phyloP scores from a whole-genome alignment of 2,797 vertebrate genomes.

The Sandelia bainsii region DNA sequence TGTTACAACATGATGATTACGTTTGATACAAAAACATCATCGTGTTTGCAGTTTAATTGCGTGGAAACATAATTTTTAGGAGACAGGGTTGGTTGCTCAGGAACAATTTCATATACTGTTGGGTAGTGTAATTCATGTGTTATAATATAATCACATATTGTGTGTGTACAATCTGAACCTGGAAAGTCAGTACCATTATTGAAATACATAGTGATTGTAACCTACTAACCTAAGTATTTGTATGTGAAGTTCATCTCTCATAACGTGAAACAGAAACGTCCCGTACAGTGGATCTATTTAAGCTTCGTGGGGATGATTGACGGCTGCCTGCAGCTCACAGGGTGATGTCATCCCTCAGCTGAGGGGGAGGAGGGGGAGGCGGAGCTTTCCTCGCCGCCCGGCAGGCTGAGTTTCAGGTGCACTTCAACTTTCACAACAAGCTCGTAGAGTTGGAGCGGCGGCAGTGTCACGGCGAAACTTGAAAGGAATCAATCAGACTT shows the following conservation, averaged over 20 bases:
- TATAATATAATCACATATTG: background rate
- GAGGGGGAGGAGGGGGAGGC: slow-evolving; percentile 36
- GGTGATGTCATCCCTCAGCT: slow-evolving; percentile 73
- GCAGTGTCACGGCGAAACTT: slow-evolving; percentile 3
- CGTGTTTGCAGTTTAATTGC: no score
- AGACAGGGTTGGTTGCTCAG: no score
- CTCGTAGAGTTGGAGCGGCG: slow-evolving; percentile 12
- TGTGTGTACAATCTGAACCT: background rate
- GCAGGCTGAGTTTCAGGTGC: slow-evolving; percentile 74
- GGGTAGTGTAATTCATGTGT: background rate
- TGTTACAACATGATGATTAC: no score
- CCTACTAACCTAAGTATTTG: background rate
- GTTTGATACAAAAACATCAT: no score
- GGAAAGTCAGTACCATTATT: background rate
- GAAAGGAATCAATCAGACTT: background rate
- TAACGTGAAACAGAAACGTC: background rate
- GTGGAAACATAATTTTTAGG: no score
- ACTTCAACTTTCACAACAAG: slow-evolving; percentile 77
- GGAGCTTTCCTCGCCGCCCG: slow-evolving; percentile 31
- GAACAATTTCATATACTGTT: background rate
- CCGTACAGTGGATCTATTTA: slow-evolving; percentile 35
- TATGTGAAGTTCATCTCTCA: background rate
- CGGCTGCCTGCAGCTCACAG: slow-evolving; percentile 37
- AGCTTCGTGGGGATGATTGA: slow-evolving; percentile 35
- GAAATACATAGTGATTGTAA: no score